Evolutionary conservation across 2,113 vertebrate species (phyloP).

Genomic region (Pungitius pungitius): DNA sequence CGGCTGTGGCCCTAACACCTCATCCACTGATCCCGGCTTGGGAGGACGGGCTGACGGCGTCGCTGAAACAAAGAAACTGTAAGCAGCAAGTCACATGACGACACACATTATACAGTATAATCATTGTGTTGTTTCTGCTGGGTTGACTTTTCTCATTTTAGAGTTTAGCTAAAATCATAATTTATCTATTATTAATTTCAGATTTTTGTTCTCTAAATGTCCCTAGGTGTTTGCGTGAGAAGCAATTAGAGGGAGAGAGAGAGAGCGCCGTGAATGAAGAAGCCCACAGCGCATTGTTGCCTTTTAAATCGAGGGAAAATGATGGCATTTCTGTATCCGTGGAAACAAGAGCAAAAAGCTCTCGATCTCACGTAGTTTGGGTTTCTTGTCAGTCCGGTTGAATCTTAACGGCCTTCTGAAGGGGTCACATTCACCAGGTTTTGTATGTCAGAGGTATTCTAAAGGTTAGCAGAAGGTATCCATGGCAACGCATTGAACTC

Average conservation of each 20-base stretch:
- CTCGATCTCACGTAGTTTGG: too few relatives aligned
- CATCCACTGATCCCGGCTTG: background rate
- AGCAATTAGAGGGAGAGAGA: background rate
- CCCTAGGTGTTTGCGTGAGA: background rate
- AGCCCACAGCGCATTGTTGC: background rate
- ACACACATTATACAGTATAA: background rate
- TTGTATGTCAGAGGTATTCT: background rate
- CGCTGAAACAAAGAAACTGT: too few relatives aligned
- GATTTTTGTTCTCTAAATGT: too few relatives aligned
- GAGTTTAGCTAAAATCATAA: background rate
- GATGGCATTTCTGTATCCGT: background rate
- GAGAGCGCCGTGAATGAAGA: background rate
- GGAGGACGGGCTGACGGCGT: background rate
- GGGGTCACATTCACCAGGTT: background rate
- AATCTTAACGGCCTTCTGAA: background rate
- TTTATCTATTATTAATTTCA: background rate
- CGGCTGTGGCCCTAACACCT: background rate
- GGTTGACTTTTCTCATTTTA: background rate
- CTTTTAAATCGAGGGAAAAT: background rate
- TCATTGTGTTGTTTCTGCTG: background rate
- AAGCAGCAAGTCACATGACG: too few relatives aligned
- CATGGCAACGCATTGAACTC: background rate
- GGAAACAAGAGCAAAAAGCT: background rate
- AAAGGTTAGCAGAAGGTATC: background rate
- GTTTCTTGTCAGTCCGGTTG: background rate